These are phyloP conservation scores for Diplazon laetatorius DNA, from an alignment of 2,888 invertebrate species.

Conservation along the genomic window DNA sequence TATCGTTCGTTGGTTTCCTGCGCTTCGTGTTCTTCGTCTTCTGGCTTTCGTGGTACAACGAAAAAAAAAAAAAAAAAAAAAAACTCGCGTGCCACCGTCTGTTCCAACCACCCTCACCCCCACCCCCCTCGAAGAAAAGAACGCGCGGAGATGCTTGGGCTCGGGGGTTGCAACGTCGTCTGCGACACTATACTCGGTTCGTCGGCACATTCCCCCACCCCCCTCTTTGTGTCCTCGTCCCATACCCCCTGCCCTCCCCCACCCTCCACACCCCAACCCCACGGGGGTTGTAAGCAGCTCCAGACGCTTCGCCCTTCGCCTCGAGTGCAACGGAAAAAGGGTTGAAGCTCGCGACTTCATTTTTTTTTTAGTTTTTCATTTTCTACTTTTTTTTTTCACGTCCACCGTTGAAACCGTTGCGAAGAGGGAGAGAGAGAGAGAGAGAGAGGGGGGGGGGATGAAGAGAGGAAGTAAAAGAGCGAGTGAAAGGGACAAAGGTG, in stretches of 20 bases:
- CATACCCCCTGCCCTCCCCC: not conserved
- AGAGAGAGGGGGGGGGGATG: not conserved
- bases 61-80: too few species aligned
- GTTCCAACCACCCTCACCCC: too few species aligned
- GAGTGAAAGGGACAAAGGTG: conserved; percentile 26
- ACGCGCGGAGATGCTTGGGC: conserved; percentile 11
- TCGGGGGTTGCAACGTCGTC: conserved; percentile 2
- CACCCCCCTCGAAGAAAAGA: conserved; percentile 8
- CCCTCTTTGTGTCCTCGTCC: not conserved
- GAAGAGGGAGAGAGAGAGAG: too few species aligned
- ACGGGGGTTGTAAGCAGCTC: not conserved
- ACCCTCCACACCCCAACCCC: not conserved
- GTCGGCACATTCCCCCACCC: not conserved
- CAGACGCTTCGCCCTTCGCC: conserved; percentile 4
- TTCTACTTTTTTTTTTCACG: not conserved
- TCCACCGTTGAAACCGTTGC: too few species aligned
- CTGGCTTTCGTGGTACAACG: too few species aligned
- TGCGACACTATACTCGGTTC: conserved; percentile 13
- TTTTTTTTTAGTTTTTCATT: too few species aligned
- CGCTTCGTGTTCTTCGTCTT: too few species aligned
- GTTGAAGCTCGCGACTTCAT: conserved; percentile 8
- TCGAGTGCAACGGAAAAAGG: conserved; percentile 25
- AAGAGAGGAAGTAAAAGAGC: conserved; percentile 9
- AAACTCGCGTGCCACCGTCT: conserved; percentile 23
- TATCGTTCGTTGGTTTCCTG: too few species aligned